Evolutionary conservation across 2,113 vertebrate species (phyloP).

Genomic region (Hippocampus abdominalis): DNA sequence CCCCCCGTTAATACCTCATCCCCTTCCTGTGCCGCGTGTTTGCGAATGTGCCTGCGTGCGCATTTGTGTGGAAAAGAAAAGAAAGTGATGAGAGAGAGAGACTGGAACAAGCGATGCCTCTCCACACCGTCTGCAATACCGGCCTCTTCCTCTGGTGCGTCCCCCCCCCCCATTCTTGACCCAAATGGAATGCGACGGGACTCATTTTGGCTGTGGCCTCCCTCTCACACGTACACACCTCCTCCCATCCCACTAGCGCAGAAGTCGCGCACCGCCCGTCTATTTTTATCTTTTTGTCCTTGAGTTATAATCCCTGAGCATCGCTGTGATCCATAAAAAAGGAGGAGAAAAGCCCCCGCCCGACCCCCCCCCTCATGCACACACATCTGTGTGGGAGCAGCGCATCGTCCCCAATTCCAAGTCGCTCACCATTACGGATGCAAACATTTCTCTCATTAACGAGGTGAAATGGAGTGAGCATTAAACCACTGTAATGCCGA

Average conservation of each 20-base stretch:
- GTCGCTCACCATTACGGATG: conserved; percentile 50
- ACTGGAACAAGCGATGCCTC: conserved; percentile 45
- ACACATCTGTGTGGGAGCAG: conserved; percentile 15
- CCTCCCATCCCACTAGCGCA: conserved; percentile 15
- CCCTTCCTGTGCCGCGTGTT: conserved; percentile 21
- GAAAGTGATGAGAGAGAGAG: conserved; percentile 1
- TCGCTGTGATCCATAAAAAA: conserved; percentile 62
- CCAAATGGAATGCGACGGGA: conserved; percentile 65
- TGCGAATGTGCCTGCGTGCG: not conserved
- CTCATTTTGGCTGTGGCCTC: conserved; percentile 36
- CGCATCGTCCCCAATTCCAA: conserved; percentile 46
- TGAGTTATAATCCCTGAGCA: conserved; percentile 64
- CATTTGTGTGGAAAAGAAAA: not conserved
- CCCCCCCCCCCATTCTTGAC: conserved; percentile 53
- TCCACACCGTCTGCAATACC: conserved; percentile 38
- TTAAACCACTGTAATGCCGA: conserved; percentile 53
- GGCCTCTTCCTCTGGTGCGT: conserved; percentile 37
- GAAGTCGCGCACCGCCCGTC: conserved; percentile 49
- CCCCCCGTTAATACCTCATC: not conserved
- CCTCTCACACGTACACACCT: conserved; percentile 15
- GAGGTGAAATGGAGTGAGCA: conserved; percentile 54
- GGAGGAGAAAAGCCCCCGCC: conserved; percentile 22
- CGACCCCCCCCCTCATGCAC: not conserved
- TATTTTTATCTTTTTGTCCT: conserved; percentile 72
- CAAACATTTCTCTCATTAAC: conserved; percentile 63